Base-by-base conservation (phyloP, 2,888 invertebrate species). In the Notodonta ziczac region DNA sequence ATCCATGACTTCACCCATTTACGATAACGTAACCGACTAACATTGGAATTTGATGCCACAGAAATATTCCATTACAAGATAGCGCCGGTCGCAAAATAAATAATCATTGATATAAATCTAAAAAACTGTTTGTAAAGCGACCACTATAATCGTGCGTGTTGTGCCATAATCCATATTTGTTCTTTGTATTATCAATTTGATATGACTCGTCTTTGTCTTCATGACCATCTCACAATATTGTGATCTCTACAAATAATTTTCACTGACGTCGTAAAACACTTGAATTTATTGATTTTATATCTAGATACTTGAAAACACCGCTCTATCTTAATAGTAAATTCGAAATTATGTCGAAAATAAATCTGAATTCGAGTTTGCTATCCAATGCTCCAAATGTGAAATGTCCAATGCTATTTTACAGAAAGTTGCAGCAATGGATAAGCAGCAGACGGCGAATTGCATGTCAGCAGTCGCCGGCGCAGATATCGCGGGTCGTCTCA, bases 401-500 rank as follows among this genome's bases (percentile, higher is more conserved):
- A 5, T n/a, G 2, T 12, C 9, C 12, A 10, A n/a, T 46, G 4
- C 44, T 9, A 7, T 24, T 68, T 88, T 80, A 6, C 82, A 93
- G 93, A 89, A 92, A 81, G 82, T 80, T 32, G 93, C 90, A 10
- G 62, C 63, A 4, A 80, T 93, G 84, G 78, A 87, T 69, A 93
- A 91, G 69, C 84, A 93, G 56, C 89, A 96, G 70, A 95, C 96
- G 4, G 96, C 96, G 1, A 87, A 89, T 52, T 96, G 96, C 69
- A 96, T 96, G 96, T 96, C 96, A n/a, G 93, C 95, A 0, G 93
- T 96, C 59, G 96, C 96, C 3, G 90, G 94, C 5, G 95, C 96
- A 14, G 96, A 96, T 77, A 95, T 96, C 55, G 76, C 94, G 0
- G 96, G 96, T n/a, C 94, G 96, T 56, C 86, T 96, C 46, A 89